Evolutionary conservation across 2,888 invertebrate species (phyloP).

Genomic region (Euphydryas editha): DNA sequence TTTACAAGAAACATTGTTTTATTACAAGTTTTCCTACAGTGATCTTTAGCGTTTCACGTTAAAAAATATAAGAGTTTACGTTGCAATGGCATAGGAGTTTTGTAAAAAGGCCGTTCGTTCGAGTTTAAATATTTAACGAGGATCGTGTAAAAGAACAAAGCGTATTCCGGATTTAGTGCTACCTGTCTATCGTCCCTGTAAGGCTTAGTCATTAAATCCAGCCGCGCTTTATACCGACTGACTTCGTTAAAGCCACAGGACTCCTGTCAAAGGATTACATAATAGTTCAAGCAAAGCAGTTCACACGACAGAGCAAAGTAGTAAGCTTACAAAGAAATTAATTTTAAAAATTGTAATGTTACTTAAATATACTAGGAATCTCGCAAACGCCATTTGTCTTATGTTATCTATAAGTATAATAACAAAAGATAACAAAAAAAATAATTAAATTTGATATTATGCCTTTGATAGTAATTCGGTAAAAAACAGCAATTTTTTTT

Average conservation of each 20-base stretch:
- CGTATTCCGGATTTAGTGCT: conserved; percentile 59
- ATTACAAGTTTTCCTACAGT: conserved; percentile 15
- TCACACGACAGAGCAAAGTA: not conserved
- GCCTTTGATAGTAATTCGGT: no score
- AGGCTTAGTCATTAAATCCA: conserved; percentile 50
- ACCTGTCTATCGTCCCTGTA: conserved; percentile 56
- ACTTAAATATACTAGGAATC: no score
- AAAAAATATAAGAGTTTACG: conserved; percentile 34
- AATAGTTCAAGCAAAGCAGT: conserved; percentile 27
- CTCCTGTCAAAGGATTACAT: conserved; percentile 29
- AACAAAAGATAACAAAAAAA: no score
- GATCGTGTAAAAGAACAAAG: conserved; percentile 65
- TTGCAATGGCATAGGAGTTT: conserved; percentile 38
- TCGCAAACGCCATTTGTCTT: no score
- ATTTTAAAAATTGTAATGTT: no score
- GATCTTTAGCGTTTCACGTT: conserved; percentile 23
- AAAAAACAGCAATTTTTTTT: no score
- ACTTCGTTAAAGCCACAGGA: conserved; percentile 30
- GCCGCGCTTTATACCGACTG: conserved; percentile 31
- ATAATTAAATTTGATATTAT: no score
- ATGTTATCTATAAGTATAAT: no score
- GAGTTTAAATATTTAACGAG: conserved; percentile 73
- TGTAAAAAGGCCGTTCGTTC: conserved; percentile 46
- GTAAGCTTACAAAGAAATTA: no score
- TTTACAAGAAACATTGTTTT: conserved; percentile 17